Base-by-base conservation (phyloP, 2,888 invertebrate species). In the Stegana nigrithorax region DNA sequence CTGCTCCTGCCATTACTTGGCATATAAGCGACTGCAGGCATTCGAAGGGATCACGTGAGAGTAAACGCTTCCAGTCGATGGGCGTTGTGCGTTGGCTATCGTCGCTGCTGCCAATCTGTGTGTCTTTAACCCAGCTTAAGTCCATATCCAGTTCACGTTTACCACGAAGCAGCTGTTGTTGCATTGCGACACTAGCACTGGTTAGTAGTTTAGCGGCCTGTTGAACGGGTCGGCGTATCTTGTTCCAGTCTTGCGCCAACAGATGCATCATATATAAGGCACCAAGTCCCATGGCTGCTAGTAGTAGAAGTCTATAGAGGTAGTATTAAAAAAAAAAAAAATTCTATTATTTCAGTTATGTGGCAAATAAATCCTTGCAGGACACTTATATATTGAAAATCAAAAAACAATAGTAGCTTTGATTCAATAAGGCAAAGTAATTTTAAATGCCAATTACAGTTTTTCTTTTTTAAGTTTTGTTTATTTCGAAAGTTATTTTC, bases 251-350 rank as follows among this genome's bases (percentile, higher is more conserved):
- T 72, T 86, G 85, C 0, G 87, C 87, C 39, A 87, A 73, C 44
- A 86, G 70, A 78, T 87, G 87, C 68, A 87, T 73, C 83, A 87
- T 84, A 66, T 87, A 87, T 76, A 87, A 73, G 2, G 87, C 87
- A 7, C 83, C 86, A 5, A 87, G 72, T 1, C 87, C 87, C 79
- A 86, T 84, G 10, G 78, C 85, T 21, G 83, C 84, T 32, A 87
- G 64, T 1, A 87, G 27, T 21, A 85, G 19, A 7, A 85, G 47
- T 65, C 84, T 84, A n/a, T n/a, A n/a, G n/a, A n/a, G n/a, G n/a
- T n/a, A n/a, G n/a, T n/a, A n/a, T n/a, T n/a, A n/a, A n/a, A n/a
- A n/a, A n/a, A n/a, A n/a, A 8, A 8, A 12, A 32, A 5, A n/a
- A n/a, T n/a, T n/a, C n/a, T n/a, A n/a, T n/a, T n/a, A n/a, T n/a